Evolutionary conservation across 2,888 invertebrate species (phyloP).

Genomic region (Cryptocheilus praepositus): DNA sequence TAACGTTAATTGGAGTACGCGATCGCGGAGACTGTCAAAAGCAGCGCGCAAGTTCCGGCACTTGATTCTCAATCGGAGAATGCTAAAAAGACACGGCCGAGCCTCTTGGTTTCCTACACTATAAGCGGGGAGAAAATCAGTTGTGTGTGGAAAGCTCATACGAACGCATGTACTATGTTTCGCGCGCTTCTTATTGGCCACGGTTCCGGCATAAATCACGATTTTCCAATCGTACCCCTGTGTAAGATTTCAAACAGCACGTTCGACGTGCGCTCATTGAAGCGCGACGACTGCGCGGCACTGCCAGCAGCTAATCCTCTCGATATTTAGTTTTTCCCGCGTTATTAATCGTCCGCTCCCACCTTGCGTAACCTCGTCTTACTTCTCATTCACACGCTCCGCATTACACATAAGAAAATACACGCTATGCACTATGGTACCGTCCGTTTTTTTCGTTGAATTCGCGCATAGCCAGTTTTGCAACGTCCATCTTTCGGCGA

Average conservation of each 20-base stretch:
- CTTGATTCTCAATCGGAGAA: neutral
- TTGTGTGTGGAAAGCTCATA: conserved; percentile 19
- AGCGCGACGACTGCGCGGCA: conserved; percentile 22
- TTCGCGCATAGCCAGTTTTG: neutral
- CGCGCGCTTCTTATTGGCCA: conserved; percentile 1
- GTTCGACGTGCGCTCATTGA: conserved; percentile 20
- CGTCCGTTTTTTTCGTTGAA: no score
- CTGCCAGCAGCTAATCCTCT: conserved; percentile 27
- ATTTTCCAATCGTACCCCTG: conserved; percentile 28
- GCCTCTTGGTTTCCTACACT: neutral
- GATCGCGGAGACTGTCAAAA: no score
- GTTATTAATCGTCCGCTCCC: conserved; percentile 9
- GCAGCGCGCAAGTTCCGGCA: no score
- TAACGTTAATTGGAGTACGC: no score
- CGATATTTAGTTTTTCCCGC: conserved; percentile 33
- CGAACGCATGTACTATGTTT: conserved; percentile 18
- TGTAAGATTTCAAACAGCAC: conserved; percentile 7
- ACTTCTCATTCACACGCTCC: neutral
- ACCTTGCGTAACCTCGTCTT: neutral
- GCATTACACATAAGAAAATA: conserved; percentile 13
- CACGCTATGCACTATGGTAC: no score
- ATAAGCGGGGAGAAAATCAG: conserved; percentile 21
- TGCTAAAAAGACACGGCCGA: neutral
- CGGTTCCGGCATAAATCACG: conserved; percentile 22
- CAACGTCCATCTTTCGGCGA: neutral